Base-by-base conservation (phyloP, 2,888 invertebrate species). In the Pammene aurita region DNA sequence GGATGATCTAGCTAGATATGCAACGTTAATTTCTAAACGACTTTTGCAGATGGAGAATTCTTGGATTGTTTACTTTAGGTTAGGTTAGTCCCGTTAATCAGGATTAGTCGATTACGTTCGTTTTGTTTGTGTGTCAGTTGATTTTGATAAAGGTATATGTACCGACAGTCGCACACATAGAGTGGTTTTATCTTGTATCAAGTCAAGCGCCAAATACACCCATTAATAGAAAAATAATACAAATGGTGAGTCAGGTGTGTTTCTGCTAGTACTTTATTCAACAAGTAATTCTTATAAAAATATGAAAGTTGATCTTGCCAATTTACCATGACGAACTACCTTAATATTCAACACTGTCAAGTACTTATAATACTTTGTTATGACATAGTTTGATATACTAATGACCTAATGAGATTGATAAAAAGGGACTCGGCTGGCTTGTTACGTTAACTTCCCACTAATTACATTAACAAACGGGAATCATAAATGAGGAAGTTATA, bases 1-100 rank as follows among this genome's bases (percentile, higher is more conserved):
- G 64, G 52, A 16, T 41, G 62, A 9, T 16, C 52, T 62, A 42
- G 52, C 52, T 62, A 42, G 52, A 62, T 26, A n/a, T 41, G 41
- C 62, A 42, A 57, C 26, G 42, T 18, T 56, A 56, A 38, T 9
- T 56, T 41, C 16, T 57, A 26, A 26, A 18, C 18, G 18, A 13
- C 42, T 57, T 44, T 9, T 38, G 38, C 38, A 5, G 26, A 7
- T 26, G 42, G 4, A n/a, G 6, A 9, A 35, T 18, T 5, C 2
- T 13, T 26, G 42, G 57, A 57, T 42, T 57, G 16, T 41, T 56
- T n/a, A n/a, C n/a, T n/a, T n/a, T n/a, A n/a, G n/a, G n/a, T 6
- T 38, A 9, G 6, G 7, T 9, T 9, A 38, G 7, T 38, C 38
- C 2, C 38, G 1, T 26, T 26, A 26, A 26, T 26, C 26, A 26